phyloP scores from a whole-genome alignment of 2,888 invertebrate genomes.

The Amblyteles armatorius region DNA sequence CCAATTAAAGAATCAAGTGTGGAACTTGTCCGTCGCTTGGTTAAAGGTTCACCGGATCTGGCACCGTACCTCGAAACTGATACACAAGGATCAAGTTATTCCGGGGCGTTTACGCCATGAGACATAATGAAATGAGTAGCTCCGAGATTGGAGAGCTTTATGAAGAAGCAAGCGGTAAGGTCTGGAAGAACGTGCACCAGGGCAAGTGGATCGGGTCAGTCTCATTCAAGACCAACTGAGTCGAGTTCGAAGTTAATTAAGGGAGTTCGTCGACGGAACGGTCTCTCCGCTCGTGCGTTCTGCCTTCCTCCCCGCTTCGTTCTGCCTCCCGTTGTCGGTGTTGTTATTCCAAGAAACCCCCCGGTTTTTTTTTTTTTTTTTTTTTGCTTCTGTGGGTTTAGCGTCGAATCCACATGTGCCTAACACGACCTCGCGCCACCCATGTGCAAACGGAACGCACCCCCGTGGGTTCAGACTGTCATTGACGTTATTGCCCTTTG shows the following conservation, averaged over 20 bases:
- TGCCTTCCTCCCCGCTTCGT: constrained; percentile 9
- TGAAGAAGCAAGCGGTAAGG: constrained; percentile 19
- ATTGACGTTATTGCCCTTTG: constrained; percentile 69
- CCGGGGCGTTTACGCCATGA: background rate
- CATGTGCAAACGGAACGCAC: constrained; percentile 2
- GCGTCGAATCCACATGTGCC: background rate
- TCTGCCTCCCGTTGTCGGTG: background rate
- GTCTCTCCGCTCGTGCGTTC: background rate
- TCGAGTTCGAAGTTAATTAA: constrained; percentile 43
- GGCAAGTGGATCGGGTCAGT: constrained; percentile 29
- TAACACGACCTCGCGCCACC: background rate
- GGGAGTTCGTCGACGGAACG: constrained; percentile 31
- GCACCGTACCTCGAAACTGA: background rate
- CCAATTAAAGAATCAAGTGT: background rate
- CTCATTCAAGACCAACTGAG: constrained; percentile 21
- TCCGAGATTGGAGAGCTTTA: constrained; percentile 4
- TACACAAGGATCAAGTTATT: background rate
- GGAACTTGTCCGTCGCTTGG: background rate
- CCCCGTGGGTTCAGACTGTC: background rate
- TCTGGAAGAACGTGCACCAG: constrained; percentile 1
- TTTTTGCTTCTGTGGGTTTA: background rate
- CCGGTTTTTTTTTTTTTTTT: background rate
- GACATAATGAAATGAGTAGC: background rate
- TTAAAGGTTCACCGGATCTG: background rate
- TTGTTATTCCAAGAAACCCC: background rate